Conservation (phyloP, 1,140 invertebrate genomes). For the Holotrichia oblita region DNA sequence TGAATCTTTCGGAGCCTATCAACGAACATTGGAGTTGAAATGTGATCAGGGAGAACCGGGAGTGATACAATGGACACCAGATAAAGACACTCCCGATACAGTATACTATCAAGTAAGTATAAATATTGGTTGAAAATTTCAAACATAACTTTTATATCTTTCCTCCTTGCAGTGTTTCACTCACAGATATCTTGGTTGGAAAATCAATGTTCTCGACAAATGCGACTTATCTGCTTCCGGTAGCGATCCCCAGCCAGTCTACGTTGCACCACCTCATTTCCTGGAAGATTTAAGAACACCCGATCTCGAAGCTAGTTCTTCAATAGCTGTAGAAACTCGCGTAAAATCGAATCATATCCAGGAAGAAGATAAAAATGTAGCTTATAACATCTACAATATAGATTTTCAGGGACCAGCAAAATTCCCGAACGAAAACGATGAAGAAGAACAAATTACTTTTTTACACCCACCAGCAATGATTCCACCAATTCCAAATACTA, state of each 20-base stretch:
- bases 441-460: neutral
- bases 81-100: slow-evolving; percentile 85
- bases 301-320: slow-evolving; percentile 68
- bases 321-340: slow-evolving; percentile 74
- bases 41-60: slow-evolving; percentile 88
- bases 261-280: slow-evolving; percentile 55
- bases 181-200: slow-evolving; percentile 93
- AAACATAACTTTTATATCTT: slow-evolving; percentile 24
- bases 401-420: neutral
- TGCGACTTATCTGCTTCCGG: slow-evolving; percentile 71
- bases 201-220: slow-evolving; percentile 88
- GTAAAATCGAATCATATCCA: slow-evolving; percentile 66
- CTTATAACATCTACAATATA: neutral
- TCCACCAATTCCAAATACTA: neutral
- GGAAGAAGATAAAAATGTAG: neutral
- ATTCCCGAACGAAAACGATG: neutral
- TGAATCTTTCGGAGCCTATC: slow-evolving; percentile 88
- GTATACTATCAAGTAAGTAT: slow-evolving; percentile 88
- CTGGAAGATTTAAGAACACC: slow-evolving; percentile 50
- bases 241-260: slow-evolving; percentile 67
- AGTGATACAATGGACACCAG: slow-evolving; percentile 87
- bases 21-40: slow-evolving; percentile 80
- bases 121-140: neutral
- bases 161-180: slow-evolving; percentile 80
- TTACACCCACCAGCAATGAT: neutral